These are phyloP conservation scores for Synanthedon vespiformis DNA, from an alignment of 2,888 invertebrate species.

Conservation along the genomic window DNA sequence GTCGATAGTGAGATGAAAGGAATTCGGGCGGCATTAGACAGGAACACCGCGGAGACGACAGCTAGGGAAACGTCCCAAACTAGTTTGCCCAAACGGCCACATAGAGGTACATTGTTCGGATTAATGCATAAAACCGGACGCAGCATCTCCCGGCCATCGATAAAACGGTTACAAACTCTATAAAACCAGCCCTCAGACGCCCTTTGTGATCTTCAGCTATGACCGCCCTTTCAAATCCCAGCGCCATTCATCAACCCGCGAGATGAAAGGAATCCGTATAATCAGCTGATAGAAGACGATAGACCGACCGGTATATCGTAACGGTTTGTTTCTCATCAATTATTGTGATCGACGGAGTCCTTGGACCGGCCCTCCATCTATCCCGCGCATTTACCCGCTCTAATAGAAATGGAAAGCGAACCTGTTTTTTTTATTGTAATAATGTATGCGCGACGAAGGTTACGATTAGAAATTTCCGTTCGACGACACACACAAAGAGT, in stretches of 20 bases:
- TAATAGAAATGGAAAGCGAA: constrained; percentile 60
- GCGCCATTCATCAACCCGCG: constrained; percentile 46
- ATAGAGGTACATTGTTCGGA: constrained; percentile 55
- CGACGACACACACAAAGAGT: constrained; percentile 21
- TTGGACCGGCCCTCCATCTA: constrained; percentile 16
- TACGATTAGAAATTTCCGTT: constrained; percentile 24
- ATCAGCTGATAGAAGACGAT: constrained; percentile 50
- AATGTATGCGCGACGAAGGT: constrained; percentile 17
- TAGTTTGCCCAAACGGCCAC: constrained; percentile 58
- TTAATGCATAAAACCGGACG: constrained; percentile 65
- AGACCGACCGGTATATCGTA: constrained; percentile 13
- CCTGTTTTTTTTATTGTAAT: constrained; percentile 48
- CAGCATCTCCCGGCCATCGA: constrained; percentile 48
- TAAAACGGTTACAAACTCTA: constrained; percentile 55
- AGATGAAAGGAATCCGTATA: constrained; percentile 50
- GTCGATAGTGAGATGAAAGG: constrained; percentile 44
- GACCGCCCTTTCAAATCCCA: constrained; percentile 43
- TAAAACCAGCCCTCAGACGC: constrained; percentile 48
- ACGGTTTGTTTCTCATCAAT: constrained; percentile 59
- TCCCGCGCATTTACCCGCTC: constrained; percentile 29
- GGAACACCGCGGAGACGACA: constrained; percentile 19
- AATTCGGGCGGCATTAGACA: constrained; percentile 35
- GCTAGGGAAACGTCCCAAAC: constrained; percentile 53
- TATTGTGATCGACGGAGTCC: constrained; percentile 36
- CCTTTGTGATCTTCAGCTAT: constrained; percentile 49